Base-by-base conservation (phyloP, 2,113 vertebrate genomes). In the Heterotis niloticus region DNA sequence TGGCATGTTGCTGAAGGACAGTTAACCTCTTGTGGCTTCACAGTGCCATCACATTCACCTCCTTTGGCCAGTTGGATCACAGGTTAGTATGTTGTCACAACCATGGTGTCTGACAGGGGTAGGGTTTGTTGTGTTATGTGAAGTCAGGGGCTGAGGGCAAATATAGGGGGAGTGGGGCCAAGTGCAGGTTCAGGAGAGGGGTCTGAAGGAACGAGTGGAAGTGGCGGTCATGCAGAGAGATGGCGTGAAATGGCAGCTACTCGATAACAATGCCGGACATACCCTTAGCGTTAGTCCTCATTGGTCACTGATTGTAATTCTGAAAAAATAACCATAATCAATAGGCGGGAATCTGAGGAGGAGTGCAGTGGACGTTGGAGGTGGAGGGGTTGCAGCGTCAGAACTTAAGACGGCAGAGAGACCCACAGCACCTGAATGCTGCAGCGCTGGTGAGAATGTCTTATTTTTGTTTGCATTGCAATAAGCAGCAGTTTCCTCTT, bases 261-360 rank as follows among this genome's bases (percentile, higher is more conserved):
- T 29, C 52, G 24, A 83, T 73, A 71, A 79, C 81, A 92, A 90
- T 84, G 91, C 89, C 84, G 82, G 91, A 97, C 96, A 86, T 98
- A 98, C 96, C 96, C 82, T 90, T 94, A 89, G 91, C 86, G 93
- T 90, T 92, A 91, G 85, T 98, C 96, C 94, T 99, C 96, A 99
- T 84, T 95, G 95, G 93, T 98, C 96, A 98, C 95, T 96, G 94
- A 99, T 94, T 94, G 96, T 98, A 93, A 99, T 98, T 98, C 96
- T 98, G 96, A 93, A 95, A 95, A 83, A 93, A 96, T 94, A 96
- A 95, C 91, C 93, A 80, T 92, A 94, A 95, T 95, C 90, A 94
- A 94, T 91, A 94, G 88, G 92, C 91, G 91, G 93, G 89, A 93
- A 90, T 91, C 90, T 85, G 79, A 82, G 28, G 18, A 56, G 79